Conservation (phyloP, 2,797 vertebrate species). For the Helostoma temminkii region DNA sequence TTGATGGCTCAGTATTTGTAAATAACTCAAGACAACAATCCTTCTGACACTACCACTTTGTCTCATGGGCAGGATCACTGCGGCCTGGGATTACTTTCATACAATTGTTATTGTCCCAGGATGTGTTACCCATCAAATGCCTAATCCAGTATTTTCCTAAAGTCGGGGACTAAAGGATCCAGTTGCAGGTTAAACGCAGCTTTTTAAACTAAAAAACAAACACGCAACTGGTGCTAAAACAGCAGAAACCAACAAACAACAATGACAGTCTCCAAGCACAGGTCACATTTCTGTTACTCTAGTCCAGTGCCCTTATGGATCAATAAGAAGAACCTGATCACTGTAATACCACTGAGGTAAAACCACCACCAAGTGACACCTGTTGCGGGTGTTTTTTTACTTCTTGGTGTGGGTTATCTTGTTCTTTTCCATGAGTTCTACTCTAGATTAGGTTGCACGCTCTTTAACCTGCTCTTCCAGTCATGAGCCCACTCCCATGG, state of each 20-base stretch:
- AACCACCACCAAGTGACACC: constrained; percentile 28
- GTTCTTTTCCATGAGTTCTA: constrained; percentile 33
- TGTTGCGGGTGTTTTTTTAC: constrained; percentile 5
- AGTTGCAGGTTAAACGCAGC: constrained; percentile 75
- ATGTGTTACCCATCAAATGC: constrained; percentile 67
- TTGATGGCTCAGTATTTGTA: constrained; percentile 64
- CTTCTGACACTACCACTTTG: constrained; percentile 36
- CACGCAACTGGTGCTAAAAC: constrained; percentile 32
- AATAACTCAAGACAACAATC: constrained; percentile 30
- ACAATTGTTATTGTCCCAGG: constrained; percentile 71
- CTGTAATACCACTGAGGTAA: constrained; percentile 16
- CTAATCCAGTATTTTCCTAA: constrained; percentile 73
- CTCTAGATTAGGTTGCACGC: constrained; percentile 57
- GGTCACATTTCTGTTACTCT: constrained; percentile 19
- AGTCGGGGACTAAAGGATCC: constrained; percentile 59
- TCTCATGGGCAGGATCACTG: constrained; percentile 50
- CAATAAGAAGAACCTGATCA: constrained; percentile 12
- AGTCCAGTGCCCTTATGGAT: constrained; percentile 9
- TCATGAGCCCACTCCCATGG: constrained; percentile 49
- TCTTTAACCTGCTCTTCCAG: constrained; percentile 33
- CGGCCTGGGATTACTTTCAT: constrained; percentile 68
- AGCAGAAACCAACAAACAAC: constrained; percentile 24
- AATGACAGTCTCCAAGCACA: constrained; percentile 8
- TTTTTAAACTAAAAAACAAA: constrained; percentile 53
- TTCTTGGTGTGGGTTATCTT: constrained; percentile 29